These are phyloP conservation scores for Cassiopea andromeda DNA, from an alignment of 30 jellyfish, hydroid and myxozoan species.

Conservation along the genomic window DNA sequence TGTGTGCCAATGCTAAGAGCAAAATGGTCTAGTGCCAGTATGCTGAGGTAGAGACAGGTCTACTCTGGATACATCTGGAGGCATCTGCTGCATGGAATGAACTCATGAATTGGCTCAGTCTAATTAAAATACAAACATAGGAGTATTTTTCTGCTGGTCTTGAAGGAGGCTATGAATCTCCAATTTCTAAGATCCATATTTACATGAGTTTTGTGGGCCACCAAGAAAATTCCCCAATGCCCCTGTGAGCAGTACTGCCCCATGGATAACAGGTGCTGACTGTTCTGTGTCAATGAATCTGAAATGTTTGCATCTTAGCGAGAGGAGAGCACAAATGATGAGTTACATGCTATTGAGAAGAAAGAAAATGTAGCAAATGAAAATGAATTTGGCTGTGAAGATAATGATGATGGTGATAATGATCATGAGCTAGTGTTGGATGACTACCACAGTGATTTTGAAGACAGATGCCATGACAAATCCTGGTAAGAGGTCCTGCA, in stretches of 20 bases:
- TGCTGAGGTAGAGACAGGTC: too few species aligned
- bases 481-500: constrained; percentile 25
- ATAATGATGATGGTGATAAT: constrained; percentile 43
- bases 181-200: too few species aligned
- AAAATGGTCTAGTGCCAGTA: too few species aligned
- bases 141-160: too few species aligned
- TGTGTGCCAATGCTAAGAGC: too few species aligned
- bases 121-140: too few species aligned
- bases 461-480: constrained; percentile 18
- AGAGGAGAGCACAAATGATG: constrained; percentile 29
- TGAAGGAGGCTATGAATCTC: too few species aligned
- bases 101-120: too few species aligned
- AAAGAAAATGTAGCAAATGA: not conserved
- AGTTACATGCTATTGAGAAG: not conserved
- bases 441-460: constrained; percentile 85
- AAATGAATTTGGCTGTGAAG: constrained; percentile 1
- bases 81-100: too few species aligned
- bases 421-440: constrained; percentile 74
- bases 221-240: too few species aligned
- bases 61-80: too few species aligned
- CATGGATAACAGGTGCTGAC: not conserved
- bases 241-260: not conserved
- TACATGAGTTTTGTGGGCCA: too few species aligned
- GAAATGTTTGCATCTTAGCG: constrained; percentile 23
- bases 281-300: not conserved